Evolutionary conservation across 2,113 vertebrate species (phyloP), one percentile per base, ranked within the genome.

Genomic region (Myotis yumanensis): DNA sequence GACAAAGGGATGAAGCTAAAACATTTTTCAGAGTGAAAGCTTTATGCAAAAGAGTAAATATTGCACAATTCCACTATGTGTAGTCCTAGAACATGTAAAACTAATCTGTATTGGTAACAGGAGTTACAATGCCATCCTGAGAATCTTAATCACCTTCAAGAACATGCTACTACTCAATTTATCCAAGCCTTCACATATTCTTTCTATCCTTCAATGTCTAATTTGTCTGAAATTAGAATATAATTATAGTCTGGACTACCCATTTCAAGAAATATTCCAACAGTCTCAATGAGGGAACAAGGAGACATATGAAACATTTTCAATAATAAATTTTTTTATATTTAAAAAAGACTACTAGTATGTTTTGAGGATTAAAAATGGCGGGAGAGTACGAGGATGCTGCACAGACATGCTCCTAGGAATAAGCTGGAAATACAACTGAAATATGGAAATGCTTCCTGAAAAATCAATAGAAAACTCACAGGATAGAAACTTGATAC

Each of bases 1-100:
- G 48, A 71, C n/a, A 86, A 92, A 71, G 68, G 52, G 25, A 68
- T 76, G 15, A 64, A 52, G 86, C 52, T 22, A 68, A 95, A 87
- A 95, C 46, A 86, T 73, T 76, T 94, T 85, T 75, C 59, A 86
- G 85, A 89, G 43, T 72, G 22, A 82, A 90, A 64, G 32, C 62
- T 76, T 90, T 81, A 86, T 40, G 9, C 35, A 64, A 86, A 69
- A 83, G 48, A 83, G 22, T 15, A 83, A 11, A 91, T 46, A n/a
- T 59, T 9, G 15, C 62, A 91, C 22, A 72, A 66, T 82, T 90
- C 15, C 43, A 90, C 35, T 71, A 64, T 52, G 59, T 86, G 8
- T 11, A 76, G 40, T 90, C 90, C 32, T 76, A 90, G 59, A 59
- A 93, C 18, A 90, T 0, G 32, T 23, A 76, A 82, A 90, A 86